Evolutionary conservation across 1,140 invertebrate genomes (phyloP), one percentile per base, ranked within the genome.

Genomic region (Pseudoatta argentina): DNA sequence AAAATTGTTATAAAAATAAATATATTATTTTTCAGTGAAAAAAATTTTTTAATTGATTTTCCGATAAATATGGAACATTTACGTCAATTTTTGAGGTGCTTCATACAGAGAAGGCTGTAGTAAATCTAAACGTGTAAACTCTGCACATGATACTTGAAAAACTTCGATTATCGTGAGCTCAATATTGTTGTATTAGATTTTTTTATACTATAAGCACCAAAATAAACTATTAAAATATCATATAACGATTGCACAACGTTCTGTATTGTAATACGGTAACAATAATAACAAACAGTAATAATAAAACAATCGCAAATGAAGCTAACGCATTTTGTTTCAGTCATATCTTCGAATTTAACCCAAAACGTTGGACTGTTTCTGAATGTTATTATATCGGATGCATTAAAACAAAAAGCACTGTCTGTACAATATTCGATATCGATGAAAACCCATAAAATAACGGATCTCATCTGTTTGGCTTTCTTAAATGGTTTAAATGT

Each of bases 271-370:
- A 48, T 51, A 24, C 1, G 39, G 6, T 27, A 69, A 48, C 39
- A 69, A 69, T 67, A 48, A 67, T 69, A 69, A 69, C 66, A 51
- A 24, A 44, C 64, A 67, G 64, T 59, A 57, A 75, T 69, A 53
- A 67, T 61, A 73, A 72, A 83, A 83, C 59, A 44, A 24, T 48
- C 14, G 55, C 6, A 64, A 63, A 73, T 83, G 69, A 61, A 83
- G 30, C 66, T 67, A 79, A 79, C 59, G 63, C 69, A 83, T 75
- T 69, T 69, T 61, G 79, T 83, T 83, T 63, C 39, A 83, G 39
- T 48, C 55, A 59, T 44, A 82, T 72, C 66, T 39, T 57, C 63
- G 18, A 59, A 83, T 83, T 83, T 83, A 61, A 83, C 73, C 27
- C 39, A 83, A 73, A 73, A 73, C 44, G 48, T 71, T 30, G 39